Evolutionary conservation across 2,888 invertebrate genomes (phyloP).

Genomic region (Metallyticus violacea): DNA sequence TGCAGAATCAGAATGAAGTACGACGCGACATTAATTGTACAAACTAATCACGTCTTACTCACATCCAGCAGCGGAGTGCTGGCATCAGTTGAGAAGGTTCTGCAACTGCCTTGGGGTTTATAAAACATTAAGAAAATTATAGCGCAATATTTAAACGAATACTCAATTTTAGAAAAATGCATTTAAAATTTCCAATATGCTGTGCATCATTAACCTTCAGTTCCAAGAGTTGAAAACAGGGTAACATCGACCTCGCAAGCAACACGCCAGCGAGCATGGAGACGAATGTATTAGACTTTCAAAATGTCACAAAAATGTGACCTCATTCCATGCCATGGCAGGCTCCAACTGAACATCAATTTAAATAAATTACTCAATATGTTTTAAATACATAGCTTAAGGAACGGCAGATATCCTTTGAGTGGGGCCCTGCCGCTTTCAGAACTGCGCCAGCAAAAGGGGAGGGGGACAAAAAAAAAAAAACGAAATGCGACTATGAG

Average conservation of each 20-base stretch:
- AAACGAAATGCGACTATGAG: not conserved
- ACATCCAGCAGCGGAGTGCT: not conserved
- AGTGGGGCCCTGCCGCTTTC: not conserved
- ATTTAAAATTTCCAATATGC: no score
- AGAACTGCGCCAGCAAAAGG: not conserved
- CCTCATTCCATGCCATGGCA: not conserved
- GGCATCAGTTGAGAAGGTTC: not conserved
- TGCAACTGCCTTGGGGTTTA: no score
- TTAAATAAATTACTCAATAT: not conserved
- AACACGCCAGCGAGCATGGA: not conserved
- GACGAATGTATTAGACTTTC: not conserved
- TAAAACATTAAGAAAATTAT: no score
- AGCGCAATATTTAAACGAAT: no score
- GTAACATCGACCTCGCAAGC: not conserved
- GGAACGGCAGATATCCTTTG: not conserved
- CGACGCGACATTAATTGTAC: not conserved
- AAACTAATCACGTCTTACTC: not conserved
- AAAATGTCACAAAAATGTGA: not conserved
- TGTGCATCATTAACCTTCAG: no score
- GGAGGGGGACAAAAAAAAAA: no score
- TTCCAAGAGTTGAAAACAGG: no score
- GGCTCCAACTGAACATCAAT: not conserved
- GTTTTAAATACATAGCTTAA: not conserved
- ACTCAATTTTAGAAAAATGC: no score
- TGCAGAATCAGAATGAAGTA: not conserved